These are phyloP conservation scores for Muricea muricata DNA, from an alignment of 92 coral and sea anemone genomes.

Conservation along the genomic window DNA sequence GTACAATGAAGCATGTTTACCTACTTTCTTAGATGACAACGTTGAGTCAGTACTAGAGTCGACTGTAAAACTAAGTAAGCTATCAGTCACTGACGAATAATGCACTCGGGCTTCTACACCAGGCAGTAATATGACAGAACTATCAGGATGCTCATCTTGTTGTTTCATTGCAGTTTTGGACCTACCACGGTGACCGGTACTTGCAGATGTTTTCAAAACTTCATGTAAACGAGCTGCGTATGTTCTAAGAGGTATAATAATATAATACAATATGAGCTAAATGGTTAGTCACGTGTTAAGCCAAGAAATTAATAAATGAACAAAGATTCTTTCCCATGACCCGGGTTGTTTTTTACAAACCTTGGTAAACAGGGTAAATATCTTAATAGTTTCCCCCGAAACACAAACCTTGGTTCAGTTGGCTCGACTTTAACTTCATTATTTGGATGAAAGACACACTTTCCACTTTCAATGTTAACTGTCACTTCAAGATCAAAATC, in stretches of 20 bases:
- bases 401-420: constrained; percentile 73
- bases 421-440: constrained; percentile 72
- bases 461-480: constrained; percentile 93
- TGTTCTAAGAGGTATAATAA: too few relatives aligned
- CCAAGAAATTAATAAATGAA: too few relatives aligned
- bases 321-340: too few relatives aligned
- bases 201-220: constrained; percentile 4
- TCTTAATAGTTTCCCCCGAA: too few relatives aligned
- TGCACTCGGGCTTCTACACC: constrained; percentile 95
- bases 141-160: constrained; percentile 72
- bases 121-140: constrained; percentile 81
- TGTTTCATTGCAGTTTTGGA: constrained; percentile 70
- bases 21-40: constrained; percentile 57
- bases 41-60: background rate
- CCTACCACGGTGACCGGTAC: constrained; percentile 70
- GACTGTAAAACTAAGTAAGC: background rate
- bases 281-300: too few relatives aligned
- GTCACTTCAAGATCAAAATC: constrained; percentile 94
- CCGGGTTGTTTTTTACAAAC: too few relatives aligned
- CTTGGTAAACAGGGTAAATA: too few relatives aligned
- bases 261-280: too few relatives aligned
- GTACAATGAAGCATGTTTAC: constrained; percentile 88
- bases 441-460: constrained; percentile 87
- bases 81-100: constrained; percentile 84
- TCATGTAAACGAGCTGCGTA: constrained; percentile 21